phyloP scores from a whole-genome alignment of 2,888 invertebrate species.

The Fragum sueziense region DNA sequence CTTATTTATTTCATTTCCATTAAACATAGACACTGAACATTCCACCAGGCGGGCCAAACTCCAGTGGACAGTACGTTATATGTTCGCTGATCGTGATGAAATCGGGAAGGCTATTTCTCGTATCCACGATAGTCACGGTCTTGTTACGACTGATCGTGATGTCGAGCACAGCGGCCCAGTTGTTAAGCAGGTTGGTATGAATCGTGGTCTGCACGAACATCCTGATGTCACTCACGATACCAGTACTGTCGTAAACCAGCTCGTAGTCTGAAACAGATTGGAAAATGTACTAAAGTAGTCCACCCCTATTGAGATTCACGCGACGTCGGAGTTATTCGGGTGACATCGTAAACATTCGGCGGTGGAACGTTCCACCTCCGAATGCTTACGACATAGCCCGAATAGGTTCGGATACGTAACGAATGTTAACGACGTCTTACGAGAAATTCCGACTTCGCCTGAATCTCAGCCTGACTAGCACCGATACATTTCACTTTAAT shows the following conservation, averaged over 20 bases:
- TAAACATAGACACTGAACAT: constrained; percentile 30
- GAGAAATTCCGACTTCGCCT: too few relatives aligned
- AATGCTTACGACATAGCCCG: too few relatives aligned
- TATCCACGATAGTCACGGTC: constrained; percentile 45
- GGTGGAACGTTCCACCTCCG: too few relatives aligned
- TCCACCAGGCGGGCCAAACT: constrained; percentile 40
- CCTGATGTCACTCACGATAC: background rate
- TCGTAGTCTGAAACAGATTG: constrained; percentile 46
- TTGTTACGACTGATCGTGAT: constrained; percentile 34
- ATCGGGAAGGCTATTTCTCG: constrained; percentile 22
- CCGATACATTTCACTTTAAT: too few relatives aligned
- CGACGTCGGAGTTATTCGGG: too few relatives aligned
- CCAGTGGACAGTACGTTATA: constrained; percentile 34
- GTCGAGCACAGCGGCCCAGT: constrained; percentile 44
- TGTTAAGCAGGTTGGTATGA: constrained; percentile 24
- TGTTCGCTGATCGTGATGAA: constrained; percentile 23
- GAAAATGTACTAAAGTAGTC: too few relatives aligned
- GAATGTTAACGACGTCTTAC: too few relatives aligned
- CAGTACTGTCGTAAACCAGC: constrained; percentile 7
- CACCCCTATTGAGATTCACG: too few relatives aligned
- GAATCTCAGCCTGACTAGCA: too few relatives aligned
- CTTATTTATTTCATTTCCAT: too few relatives aligned
- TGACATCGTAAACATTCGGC: too few relatives aligned
- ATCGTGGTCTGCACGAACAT: constrained; percentile 36
- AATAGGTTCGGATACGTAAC: too few relatives aligned